Evolutionary conservation across 2,888 invertebrate species (phyloP).

Genomic region (Drosophila bunnanda): DNA sequence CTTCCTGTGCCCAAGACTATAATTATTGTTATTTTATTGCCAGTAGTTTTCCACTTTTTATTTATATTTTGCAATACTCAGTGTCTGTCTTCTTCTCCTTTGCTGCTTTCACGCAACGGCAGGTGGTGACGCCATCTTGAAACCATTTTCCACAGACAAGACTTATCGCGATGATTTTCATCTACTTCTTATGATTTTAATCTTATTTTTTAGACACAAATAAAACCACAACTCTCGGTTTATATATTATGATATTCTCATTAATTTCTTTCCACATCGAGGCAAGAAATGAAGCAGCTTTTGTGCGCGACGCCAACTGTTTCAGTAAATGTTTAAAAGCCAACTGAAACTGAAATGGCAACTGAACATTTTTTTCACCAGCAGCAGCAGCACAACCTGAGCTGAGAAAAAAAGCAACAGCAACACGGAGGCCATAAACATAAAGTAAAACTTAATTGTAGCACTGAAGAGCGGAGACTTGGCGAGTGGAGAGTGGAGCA

Average conservation of each 20-base stretch:
- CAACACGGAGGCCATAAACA: constrained; percentile 60
- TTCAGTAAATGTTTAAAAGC: constrained; percentile 82
- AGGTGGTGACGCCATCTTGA: constrained; percentile 70
- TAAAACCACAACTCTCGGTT: constrained; percentile 10
- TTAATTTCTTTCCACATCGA: constrained; percentile 17
- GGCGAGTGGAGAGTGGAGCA: constrained; percentile 22
- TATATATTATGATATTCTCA: neutral
- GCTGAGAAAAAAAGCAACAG: constrained; percentile 45
- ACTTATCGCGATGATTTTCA: constrained; percentile 3
- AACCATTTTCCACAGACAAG: constrained; percentile 55
- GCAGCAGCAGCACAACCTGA: constrained; percentile 45
- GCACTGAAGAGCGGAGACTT: constrained; percentile 46
- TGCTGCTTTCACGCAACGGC: constrained; percentile 62
- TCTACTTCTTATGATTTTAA: constrained; percentile 5
- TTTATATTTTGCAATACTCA: constrained; percentile 15
- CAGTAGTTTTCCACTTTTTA: constrained; percentile 2
- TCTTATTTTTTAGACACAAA: constrained; percentile 12
- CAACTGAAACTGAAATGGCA: constrained; percentile 78
- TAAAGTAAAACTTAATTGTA: constrained; percentile 78
- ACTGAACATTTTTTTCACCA: constrained; percentile 58
- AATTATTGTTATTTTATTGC: constrained; percentile 13
- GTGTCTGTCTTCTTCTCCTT: constrained; percentile 15
- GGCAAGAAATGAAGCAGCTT: constrained; percentile 15
- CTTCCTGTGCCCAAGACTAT: constrained; percentile 58
- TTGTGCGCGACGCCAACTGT: constrained; percentile 79